A percentile compares a stretch with the other conserved stretches of the same genome.
phyloP scores from a whole-genome alignment of 1,140 invertebrate species.

The Macrobrachium nipponense region DNA sequence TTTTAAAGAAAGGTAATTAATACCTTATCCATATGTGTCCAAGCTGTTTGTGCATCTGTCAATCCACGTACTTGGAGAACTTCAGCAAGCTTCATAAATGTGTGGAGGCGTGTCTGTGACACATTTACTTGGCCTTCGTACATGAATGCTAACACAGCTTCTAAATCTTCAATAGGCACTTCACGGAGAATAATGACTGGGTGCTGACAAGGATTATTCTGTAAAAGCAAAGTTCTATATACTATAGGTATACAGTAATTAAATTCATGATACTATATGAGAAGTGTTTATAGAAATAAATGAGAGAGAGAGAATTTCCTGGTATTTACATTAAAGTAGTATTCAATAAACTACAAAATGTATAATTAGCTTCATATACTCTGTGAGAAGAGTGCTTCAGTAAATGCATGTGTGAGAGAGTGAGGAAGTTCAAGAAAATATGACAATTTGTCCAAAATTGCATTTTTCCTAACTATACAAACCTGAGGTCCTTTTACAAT shows the following conservation, averaged over 20 bases:
- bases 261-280: too few relatives aligned
- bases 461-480: too few relatives aligned
- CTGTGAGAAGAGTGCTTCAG: too few relatives aligned
- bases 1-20: not conserved
- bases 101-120: slow-evolving; percentile 67
- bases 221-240: not conserved
- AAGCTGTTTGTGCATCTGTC: slow-evolving; percentile 56
- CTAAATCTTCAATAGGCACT: slow-evolving; percentile 83
- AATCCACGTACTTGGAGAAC: slow-evolving; percentile 66
- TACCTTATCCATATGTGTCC: slow-evolving; percentile 49
- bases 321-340: too few relatives aligned
- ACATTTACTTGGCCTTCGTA: slow-evolving; percentile 75
- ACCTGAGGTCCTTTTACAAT: too few relatives aligned
- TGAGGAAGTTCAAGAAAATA: too few relatives aligned
- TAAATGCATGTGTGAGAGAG: too few relatives aligned
- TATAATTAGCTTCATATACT: too few relatives aligned
- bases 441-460: too few relatives aligned
- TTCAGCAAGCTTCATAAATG: slow-evolving; percentile 66
- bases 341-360: too few relatives aligned
- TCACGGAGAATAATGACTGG: slow-evolving; percentile 88
- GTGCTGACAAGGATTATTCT: slow-evolving; percentile 86
- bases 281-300: not conserved
- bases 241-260: too few relatives aligned
- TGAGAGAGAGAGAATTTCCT: not conserved
- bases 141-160: slow-evolving; percentile 86